These are phyloP conservation scores for Hyposoter didymator DNA, from an alignment of 2,888 invertebrate genomes.

Conservation along the genomic window DNA sequence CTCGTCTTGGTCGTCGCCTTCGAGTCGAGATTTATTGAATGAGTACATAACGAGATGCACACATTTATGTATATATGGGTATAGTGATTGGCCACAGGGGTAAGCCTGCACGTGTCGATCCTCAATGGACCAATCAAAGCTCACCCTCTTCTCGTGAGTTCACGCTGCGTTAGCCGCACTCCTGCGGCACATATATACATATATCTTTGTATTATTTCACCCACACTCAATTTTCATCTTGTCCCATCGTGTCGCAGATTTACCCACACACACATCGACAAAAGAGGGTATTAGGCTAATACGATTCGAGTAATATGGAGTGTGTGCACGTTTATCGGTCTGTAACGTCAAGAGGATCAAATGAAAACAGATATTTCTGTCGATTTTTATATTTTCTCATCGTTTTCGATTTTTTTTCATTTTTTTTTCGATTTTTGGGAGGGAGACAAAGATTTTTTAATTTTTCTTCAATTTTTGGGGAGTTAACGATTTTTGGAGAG, in stretches of 20 bases:
- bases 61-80: slow-evolving; percentile 70
- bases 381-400: not conserved
- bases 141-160: slow-evolving; percentile 78
- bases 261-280: slow-evolving; percentile 60
- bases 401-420: no score
- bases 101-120: slow-evolving; percentile 78
- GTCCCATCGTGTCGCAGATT: slow-evolving; percentile 6
- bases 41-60: slow-evolving; percentile 84
- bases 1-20: slow-evolving; percentile 49
- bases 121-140: slow-evolving; percentile 84
- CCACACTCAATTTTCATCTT: slow-evolving; percentile 42
- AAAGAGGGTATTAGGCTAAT: slow-evolving; percentile 73
- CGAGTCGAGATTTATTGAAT: slow-evolving; percentile 77
- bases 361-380: not conserved
- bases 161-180: slow-evolving; percentile 39
- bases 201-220: slow-evolving; percentile 35
- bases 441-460: no score
- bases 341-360: slow-evolving; percentile 38
- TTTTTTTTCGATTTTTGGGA: no score
- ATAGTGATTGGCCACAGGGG: slow-evolving; percentile 72
- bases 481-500: no score
- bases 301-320: slow-evolving; percentile 55
- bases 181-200: slow-evolving; percentile 11
- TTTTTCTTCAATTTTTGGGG: no score
- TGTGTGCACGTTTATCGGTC: slow-evolving; percentile 55